Evolutionary conservation across 2,888 invertebrate species (phyloP), one percentile per base, ranked within the genome.

Genomic region (Nasonovia ribisnigri): DNA sequence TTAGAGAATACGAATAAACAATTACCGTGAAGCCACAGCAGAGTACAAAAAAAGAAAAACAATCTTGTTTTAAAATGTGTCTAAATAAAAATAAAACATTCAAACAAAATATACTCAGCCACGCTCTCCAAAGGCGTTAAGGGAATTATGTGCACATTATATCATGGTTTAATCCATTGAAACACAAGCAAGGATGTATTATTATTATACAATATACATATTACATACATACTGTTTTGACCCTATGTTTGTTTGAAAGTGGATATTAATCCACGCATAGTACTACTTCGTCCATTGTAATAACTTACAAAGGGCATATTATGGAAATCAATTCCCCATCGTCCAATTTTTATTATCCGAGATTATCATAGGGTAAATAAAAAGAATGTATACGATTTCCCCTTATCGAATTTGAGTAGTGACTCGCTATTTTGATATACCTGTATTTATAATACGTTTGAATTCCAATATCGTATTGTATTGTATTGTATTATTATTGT

Each of bases 241-340:
- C 88, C 92, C 92, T 11, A 51, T 88, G 88, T 92, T 51, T 51
- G 87, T 88, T 67, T 42, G 86, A 92, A 92, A 92, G 86, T 87
- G 46, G 86, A 86, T 87, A 92, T 87, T 92, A 92, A 92, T 87
- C 92, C 92, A n/a, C 11, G 42, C 57, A 11, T 10, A 57, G 46
- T 54, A 43, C 84, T n/a, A 43, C 84, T 11, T 60, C 36, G 36
- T 2, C 46, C 86, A 36, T 87, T 60, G 92, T 57, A 86, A 92
- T 77, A n/a, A 67, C 51, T 92, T 67, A 51, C 87, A 77, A 77
- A 92, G n/a, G 48, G 20, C 88, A 16, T 87, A 67, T 26, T 87
- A 67, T 26, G 36, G 24, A 87, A 92, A 88, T 51, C 88, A 67
- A 92, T 92, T 88, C 51, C 88, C 88, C 1, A 20, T 42, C 42